These are phyloP conservation scores for Drosophila willistoni DNA, from an alignment of 1,140 invertebrate genomes.

Conservation along the genomic window DNA sequence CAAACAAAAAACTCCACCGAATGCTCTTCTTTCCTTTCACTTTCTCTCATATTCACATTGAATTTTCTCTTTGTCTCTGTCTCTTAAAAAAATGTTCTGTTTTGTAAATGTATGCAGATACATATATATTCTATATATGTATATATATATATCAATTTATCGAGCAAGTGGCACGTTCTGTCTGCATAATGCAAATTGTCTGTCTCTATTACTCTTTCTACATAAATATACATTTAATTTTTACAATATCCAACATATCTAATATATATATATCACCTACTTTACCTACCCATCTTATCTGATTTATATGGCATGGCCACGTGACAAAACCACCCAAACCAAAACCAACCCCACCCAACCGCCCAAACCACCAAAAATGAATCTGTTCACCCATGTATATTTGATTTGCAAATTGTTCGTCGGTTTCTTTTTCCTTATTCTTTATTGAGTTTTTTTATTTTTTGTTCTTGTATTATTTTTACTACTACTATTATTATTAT, in stretches of 20 bases:
- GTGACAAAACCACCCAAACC: conserved; percentile 44
- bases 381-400: conserved; percentile 38
- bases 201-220: conserved; percentile 40
- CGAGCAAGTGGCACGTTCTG: conserved; percentile 66
- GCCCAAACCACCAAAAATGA: conserved; percentile 16
- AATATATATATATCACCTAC: too few relatives aligned
- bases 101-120: conserved; percentile 50
- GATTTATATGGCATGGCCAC: conserved; percentile 73
- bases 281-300: conserved; percentile 47
- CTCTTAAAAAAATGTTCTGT: conserved; percentile 67
- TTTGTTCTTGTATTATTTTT: background rate
- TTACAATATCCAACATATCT: conserved; percentile 32
- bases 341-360: conserved; percentile 25
- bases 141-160: conserved; percentile 31
- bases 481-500: background rate
- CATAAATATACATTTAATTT: conserved; percentile 42
- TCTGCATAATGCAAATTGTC: conserved; percentile 72
- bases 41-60: conserved; percentile 45
- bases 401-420: conserved; percentile 54
- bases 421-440: conserved; percentile 16
- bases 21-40: conserved; percentile 54
- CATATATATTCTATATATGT: conserved; percentile 27
- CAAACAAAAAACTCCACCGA: conserved; percentile 32
- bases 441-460: conserved; percentile 8
- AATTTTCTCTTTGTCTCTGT: conserved; percentile 48